A percentile compares a stretch with the other conserved stretches of the same genome.
These are phyloP conservation scores for Campylorhamphus procurvoides DNA, from an alignment of 2,113 vertebrate genomes.

Conservation along the genomic window DNA sequence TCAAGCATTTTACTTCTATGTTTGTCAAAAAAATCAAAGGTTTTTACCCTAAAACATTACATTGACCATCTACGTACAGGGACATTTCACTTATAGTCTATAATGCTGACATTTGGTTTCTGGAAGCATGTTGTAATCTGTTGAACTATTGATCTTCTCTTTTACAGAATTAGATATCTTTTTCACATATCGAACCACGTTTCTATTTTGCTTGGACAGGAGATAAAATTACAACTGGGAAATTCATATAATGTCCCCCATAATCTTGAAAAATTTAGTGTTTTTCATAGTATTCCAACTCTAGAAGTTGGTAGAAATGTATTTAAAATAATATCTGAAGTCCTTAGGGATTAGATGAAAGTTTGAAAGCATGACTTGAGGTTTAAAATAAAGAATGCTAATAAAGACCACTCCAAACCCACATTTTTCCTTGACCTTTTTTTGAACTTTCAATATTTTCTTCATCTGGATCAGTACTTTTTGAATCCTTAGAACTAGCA, in stretches of 20 bases:
- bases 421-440: rapidly evolving
- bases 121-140: not conserved
- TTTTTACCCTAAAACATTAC: not conserved
- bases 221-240: not conserved
- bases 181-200: not conserved
- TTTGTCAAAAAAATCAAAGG: not conserved
- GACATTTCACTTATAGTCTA: not conserved
- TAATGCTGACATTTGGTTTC: not conserved
- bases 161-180: not conserved
- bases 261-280: not conserved
- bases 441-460: not conserved
- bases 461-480: not conserved
- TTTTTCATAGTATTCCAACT: not conserved
- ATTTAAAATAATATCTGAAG: not conserved
- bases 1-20: not conserved
- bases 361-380: not conserved
- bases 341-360: not conserved
- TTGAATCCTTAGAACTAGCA: not conserved
- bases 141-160: not conserved
- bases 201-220: not conserved
- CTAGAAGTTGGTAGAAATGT: not conserved
- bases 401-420: not conserved
- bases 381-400: not conserved
- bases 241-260: not conserved
- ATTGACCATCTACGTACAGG: not conserved